phyloP scores from a whole-genome alignment of 2,888 invertebrate genomes.

The Zygothrica quintamaculata region DNA sequence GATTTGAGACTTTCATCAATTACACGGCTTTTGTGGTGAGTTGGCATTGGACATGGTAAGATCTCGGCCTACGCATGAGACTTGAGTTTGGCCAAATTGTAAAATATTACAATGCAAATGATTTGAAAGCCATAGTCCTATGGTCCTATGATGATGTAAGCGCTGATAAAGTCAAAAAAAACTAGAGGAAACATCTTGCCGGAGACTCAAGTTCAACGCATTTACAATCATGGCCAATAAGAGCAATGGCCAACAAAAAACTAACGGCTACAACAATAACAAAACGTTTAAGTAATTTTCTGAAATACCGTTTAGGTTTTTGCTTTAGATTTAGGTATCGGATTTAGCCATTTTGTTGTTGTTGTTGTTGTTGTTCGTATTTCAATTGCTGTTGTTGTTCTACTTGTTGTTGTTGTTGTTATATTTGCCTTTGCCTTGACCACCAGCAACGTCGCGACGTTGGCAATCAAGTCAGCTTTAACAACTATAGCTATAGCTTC shows the following conservation, averaged over 20 bases:
- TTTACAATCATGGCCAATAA: constrained; percentile 64
- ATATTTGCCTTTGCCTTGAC: constrained; percentile 54
- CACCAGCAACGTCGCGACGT: constrained; percentile 66
- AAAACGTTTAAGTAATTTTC: constrained; percentile 72
- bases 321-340: constrained; percentile 38
- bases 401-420: no score
- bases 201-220: constrained; percentile 54
- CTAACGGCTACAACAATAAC: constrained; percentile 16
- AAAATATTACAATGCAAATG: constrained; percentile 80
- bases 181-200: constrained; percentile 40
- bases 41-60: constrained; percentile 3
- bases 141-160: constrained; percentile 65
- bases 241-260: neutral
- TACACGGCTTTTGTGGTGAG: constrained; percentile 51
- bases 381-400: no score
- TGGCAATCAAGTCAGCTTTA: constrained; percentile 73
- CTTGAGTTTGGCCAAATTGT: constrained; percentile 64
- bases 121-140: constrained; percentile 66
- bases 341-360: constrained; percentile 12
- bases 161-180: constrained; percentile 61
- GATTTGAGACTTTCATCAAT: constrained; percentile 79
- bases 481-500: constrained; percentile 17
- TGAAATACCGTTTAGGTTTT: constrained; percentile 70
- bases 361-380: no score
- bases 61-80: constrained; percentile 72